Evolutionary conservation across 2,888 invertebrate genomes (phyloP), one percentile per base, ranked within the genome.

Genomic region (Mesopsocus fuscifrons): DNA sequence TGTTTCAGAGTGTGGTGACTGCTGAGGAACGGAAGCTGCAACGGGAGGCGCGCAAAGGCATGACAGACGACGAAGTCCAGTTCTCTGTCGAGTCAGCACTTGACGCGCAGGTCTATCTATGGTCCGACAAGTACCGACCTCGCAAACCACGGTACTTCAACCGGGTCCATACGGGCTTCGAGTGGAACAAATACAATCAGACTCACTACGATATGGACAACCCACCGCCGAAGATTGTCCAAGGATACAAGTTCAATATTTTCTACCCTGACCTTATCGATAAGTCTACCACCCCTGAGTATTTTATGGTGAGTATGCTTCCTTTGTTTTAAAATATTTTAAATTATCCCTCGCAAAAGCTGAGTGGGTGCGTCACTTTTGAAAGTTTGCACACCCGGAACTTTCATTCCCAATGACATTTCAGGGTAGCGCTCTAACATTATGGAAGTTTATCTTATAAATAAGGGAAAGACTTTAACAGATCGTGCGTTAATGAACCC

Each of bases 171-270:
- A 88, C 88, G 1, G 98, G 98, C 13, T 99, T 98, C 64, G 98
- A 99, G 57, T 99, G 98, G 98, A 98, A 98, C 66, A 98, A 99
- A 63, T 99, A 99, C 65, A 99, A 99, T 66, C 98, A 98, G 65
- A 98, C 98, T 2, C 98, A 98, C 66, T 99, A 99, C 63, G 98
- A 98, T 61, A 92, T 97, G 82, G 98, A 99, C 62, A 98, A 99
- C 67, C 98, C 98, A 41, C 98, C 98, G 6, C 98, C 98, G 1
- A 99, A 99, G 68, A 95, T 98, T 57, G 98, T 99, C 1, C 98
- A 98, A 64, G 98, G 98, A 5, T 99, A 98, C 68, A 97, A 98
- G 63, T 99, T 99, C 64, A 99, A 99, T 64, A 98, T 98, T 53
- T 98, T 99, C 67, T 99, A 95, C 66, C 97, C 98, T 0, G 98